phyloP scores from a whole-genome alignment of 1,140 invertebrate species.

The Drosophila aff. region DNA sequence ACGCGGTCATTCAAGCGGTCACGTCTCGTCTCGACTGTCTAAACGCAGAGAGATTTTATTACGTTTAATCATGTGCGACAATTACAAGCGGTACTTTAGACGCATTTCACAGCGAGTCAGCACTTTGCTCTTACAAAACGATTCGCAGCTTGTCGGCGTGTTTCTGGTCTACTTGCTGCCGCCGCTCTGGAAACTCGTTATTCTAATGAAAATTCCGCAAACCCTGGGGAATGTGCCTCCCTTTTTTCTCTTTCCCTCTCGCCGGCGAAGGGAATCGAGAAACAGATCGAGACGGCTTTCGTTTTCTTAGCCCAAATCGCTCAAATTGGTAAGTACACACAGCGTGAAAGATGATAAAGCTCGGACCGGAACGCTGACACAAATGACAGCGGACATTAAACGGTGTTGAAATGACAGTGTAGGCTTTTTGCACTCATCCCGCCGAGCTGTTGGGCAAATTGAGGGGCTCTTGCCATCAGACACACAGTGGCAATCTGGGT shows the following conservation, averaged over 20 bases:
- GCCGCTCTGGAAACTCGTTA: constrained; percentile 34
- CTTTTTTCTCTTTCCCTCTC: not conserved
- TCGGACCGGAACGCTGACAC: constrained; percentile 47
- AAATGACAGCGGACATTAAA: constrained; percentile 58
- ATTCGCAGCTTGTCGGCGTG: constrained; percentile 27
- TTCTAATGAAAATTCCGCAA: constrained; percentile 49
- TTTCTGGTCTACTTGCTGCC: constrained; percentile 52
- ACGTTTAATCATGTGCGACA: constrained; percentile 74
- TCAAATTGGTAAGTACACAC: constrained; percentile 47
- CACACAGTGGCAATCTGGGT: constrained; percentile 38
- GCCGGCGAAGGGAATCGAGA: constrained; percentile 21
- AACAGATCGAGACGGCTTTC: constrained; percentile 49
- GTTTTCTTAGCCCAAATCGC: constrained; percentile 48
- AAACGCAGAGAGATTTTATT: constrained; percentile 64
- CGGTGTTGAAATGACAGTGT: constrained; percentile 58
- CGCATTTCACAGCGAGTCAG: constrained; percentile 54
- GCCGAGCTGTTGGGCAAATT: constrained; percentile 25
- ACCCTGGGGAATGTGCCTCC: constrained; percentile 32
- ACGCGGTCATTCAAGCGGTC: constrained; percentile 55
- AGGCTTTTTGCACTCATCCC: constrained; percentile 37
- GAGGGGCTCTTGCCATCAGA: constrained; percentile 16
- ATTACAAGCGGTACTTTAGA: constrained; percentile 74
- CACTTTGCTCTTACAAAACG: constrained; percentile 39
- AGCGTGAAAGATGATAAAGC: constrained; percentile 50
- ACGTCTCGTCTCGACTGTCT: constrained; percentile 57